Evolutionary conservation across 1,140 invertebrate genomes (phyloP).

Genomic region (Meloidogyne floridensis): DNA sequence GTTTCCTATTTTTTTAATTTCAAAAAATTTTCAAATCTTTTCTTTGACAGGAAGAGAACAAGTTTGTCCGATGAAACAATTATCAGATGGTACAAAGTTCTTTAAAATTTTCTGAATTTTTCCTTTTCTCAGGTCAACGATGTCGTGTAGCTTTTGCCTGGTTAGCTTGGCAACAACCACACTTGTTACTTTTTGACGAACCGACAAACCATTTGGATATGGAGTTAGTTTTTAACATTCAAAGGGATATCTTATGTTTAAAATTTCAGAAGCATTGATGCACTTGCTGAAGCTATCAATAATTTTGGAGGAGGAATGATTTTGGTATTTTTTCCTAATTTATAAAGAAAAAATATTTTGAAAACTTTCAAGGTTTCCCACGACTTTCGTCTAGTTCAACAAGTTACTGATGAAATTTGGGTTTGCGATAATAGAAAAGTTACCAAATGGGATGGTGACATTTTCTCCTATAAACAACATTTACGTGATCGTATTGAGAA

Average conservation of each 20-base stretch:
- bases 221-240: conserved; percentile 73
- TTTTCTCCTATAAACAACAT: conserved; percentile 92
- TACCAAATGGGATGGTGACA: conserved; percentile 94
- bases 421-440: conserved; percentile 88
- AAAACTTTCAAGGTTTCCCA: conserved; percentile 74
- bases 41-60: conserved; percentile 61
- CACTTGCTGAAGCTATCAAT: conserved; percentile 93
- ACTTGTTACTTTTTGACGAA: conserved; percentile 90
- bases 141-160: conserved; percentile 98
- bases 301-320: conserved; percentile 97
- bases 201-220: conserved; percentile 99
- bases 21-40: conserved; percentile 75
- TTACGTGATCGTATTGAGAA: conserved; percentile 72
- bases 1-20: conserved; percentile 71
- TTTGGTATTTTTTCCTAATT: conserved; percentile 70
- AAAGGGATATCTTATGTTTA: neutral
- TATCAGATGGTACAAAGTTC: conserved; percentile 77
- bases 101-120: neutral
- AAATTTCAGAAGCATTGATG: conserved; percentile 78
- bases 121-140: conserved; percentile 74
- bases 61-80: conserved; percentile 93
- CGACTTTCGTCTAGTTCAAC: conserved; percentile 96
- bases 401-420: conserved; percentile 85
- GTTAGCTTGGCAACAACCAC: conserved; percentile 90
- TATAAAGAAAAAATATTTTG: neutral